Conservation (phyloP, 2,113 vertebrate genomes). For the Sakesphorus luctuosus region DNA sequence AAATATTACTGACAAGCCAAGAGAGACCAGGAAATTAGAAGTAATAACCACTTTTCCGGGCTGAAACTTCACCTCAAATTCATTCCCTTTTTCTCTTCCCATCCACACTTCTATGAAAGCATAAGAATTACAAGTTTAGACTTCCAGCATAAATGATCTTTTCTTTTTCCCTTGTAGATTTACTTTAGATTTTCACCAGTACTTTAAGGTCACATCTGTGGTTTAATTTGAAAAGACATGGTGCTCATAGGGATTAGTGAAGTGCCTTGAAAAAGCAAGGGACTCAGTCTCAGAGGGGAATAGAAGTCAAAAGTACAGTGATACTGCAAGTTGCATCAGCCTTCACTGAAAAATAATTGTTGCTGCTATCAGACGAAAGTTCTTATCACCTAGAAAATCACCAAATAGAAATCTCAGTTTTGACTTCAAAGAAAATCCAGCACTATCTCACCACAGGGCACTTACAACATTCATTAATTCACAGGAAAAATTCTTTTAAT, state of each 20-base stretch:
- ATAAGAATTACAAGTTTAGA: not conserved
- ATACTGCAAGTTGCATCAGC: constrained; percentile 10
- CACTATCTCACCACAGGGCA: constrained; percentile 15
- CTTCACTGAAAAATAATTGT: constrained; percentile 44
- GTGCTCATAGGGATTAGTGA: not conserved
- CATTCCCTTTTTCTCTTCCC: not conserved
- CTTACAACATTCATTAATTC: constrained; percentile 64
- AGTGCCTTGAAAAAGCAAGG: not conserved
- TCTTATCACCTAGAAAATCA: constrained; percentile 38
- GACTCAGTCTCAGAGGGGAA: not conserved
- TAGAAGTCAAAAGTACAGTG: not conserved
- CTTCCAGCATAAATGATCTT: not conserved
- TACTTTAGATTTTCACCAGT: not conserved
- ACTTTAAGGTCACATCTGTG: not conserved
- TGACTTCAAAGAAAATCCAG: constrained; percentile 59
- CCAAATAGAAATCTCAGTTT: constrained; percentile 31
- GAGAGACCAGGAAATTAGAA: not conserved
- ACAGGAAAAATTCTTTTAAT: constrained; percentile 46
- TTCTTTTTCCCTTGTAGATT: not conserved
- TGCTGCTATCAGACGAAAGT: not conserved
- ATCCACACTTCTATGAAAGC: not conserved
- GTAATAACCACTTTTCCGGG: not conserved
- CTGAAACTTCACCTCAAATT: not conserved
- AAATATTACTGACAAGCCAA: not conserved
- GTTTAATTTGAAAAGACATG: constrained; percentile 37